phyloP scores from a whole-genome alignment of 2,888 invertebrate species.

The Agapostemon virescens region DNA sequence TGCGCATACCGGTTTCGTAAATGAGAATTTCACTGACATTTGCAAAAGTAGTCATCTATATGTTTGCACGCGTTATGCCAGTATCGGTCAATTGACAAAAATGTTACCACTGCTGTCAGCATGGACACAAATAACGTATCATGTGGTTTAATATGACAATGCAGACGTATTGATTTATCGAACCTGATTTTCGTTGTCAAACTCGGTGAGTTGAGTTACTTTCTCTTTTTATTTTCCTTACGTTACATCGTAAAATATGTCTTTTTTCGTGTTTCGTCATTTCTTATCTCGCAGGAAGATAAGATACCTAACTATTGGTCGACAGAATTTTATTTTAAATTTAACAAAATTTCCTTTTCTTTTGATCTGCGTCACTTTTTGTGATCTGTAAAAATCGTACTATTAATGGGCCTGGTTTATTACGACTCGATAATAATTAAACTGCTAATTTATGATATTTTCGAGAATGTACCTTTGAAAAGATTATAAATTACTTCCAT shows the following conservation, averaged over 20 bases:
- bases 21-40: conserved; percentile 52
- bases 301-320: background rate
- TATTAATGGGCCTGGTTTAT: background rate
- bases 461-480: background rate
- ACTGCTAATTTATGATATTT: background rate
- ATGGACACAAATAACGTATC: conserved; percentile 44
- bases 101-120: background rate
- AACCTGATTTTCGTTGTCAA: background rate
- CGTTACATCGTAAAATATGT: background rate
- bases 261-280: background rate
- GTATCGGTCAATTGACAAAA: conserved; percentile 40
- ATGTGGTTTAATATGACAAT: conserved; percentile 44
- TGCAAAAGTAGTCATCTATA: conserved; percentile 29
- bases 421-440: background rate
- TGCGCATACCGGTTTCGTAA: conserved; percentile 46
- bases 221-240: background rate
- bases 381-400: background rate
- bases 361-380: background rate
- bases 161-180: conserved; percentile 26
- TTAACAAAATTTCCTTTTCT: no score
- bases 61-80: conserved; percentile 19
- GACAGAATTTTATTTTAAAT: background rate
- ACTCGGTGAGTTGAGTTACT: background rate
- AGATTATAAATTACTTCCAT: background rate
- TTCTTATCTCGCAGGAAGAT: background rate